Base-by-base conservation (phyloP, 1,140 invertebrate genomes). In the Lineus longissimus region DNA sequence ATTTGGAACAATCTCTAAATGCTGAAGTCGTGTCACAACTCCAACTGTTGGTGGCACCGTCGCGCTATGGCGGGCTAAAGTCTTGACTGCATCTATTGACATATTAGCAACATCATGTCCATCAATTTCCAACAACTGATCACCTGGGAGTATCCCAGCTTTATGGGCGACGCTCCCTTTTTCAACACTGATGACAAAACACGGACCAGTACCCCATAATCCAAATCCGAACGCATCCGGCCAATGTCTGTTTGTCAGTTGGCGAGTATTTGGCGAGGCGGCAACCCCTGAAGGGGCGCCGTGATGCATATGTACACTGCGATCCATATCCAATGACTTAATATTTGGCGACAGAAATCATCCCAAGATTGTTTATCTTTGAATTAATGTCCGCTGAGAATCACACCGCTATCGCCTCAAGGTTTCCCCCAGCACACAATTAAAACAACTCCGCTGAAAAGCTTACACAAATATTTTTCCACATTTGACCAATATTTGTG, bases 201-300 rank as follows among this genome's bases (percentile, higher is more conserved):
- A 67, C 15, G 81, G 79, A 4, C 79, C 79, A 27, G 71, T 47
- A 2, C 81, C 81, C 51, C 72, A 71, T 40, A 82, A 77, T 31
- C 76, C 70, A 69, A 82, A 82, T 27, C 81, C 81, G 66, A 68
- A 81, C 17, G 65, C 55, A 56, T 76, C 72, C 11, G 80, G 79
- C 81, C 81, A 82, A 45, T 75, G 74, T 56, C 64, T 56, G 47
- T 51, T 51, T 23, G 47, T 23, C n/a, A 51, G n/a, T n/a, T 36
- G 33, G 33, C 33, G 33, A 36, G 33, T 36, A 36, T 4, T 36
- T 15, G 33, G 33, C 15, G 33, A 36, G 15, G 33, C 4, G 15
- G 33, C 6, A 36, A 36, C 33, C 33, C 33, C 15, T 4, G 33
- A 4, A 15, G 33, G 33, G 4, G 4, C 15, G 15, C 33, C 33